Evolutionary conservation across 2,888 invertebrate species (phyloP).

Genomic region (Zonitis immaculata): DNA sequence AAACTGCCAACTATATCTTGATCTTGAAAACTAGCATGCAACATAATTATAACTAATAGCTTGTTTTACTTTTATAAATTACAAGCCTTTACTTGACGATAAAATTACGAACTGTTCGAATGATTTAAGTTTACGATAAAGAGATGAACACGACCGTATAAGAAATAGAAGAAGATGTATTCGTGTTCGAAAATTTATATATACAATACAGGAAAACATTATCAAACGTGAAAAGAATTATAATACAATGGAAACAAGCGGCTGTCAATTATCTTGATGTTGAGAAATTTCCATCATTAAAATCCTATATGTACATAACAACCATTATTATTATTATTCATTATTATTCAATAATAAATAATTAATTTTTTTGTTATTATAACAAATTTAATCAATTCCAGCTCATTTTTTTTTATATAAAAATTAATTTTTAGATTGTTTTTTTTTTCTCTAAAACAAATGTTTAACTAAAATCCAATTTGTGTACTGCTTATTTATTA

Average conservation of each 20-base stretch:
- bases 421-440: too few relatives aligned
- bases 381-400: too few relatives aligned
- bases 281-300: not conserved
- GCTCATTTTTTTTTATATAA: too few relatives aligned
- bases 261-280: not conserved
- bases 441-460: too few relatives aligned
- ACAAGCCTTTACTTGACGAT: slow-evolving; percentile 25
- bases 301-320: too few relatives aligned
- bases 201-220: not conserved
- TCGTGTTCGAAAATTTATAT: not conserved
- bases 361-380: too few relatives aligned
- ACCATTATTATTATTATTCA: too few relatives aligned
- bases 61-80: slow-evolving; percentile 43
- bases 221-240: not conserved
- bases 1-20: slow-evolving; percentile 40
- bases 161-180: not conserved
- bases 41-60: slow-evolving; percentile 48
- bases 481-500: too few relatives aligned
- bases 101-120: not conserved
- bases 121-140: not conserved
- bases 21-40: slow-evolving; percentile 43
- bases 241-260: not conserved
- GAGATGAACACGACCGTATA: not conserved
- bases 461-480: too few relatives aligned
- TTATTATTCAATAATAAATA: too few relatives aligned